Conservation (phyloP, 2,797 vertebrate genomes). For the Darevskia mixta region DNA sequence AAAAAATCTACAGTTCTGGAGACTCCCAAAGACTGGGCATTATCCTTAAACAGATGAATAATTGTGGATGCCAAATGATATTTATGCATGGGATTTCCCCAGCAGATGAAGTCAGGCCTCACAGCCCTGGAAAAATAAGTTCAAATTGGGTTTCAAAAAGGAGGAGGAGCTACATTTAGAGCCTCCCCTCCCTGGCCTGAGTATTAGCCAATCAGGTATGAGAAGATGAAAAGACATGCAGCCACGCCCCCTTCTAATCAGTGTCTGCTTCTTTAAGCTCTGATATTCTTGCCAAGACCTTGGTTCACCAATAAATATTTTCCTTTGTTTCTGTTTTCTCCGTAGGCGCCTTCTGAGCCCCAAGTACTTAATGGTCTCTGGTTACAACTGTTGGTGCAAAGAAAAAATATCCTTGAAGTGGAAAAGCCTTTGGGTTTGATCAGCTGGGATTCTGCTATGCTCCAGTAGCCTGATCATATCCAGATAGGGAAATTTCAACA, state of each 20-base stretch:
- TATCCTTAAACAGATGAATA: not conserved
- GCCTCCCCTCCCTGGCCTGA: not conserved
- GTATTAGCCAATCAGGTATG: not conserved
- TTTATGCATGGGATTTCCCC: not conserved
- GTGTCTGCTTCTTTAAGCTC: not conserved
- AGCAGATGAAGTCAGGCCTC: no score
- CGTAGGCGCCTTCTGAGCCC: conserved; percentile 14
- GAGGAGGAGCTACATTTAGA: not conserved
- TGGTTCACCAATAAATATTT: conserved; percentile 62
- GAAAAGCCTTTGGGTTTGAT: conserved; percentile 34
- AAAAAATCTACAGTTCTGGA: no score
- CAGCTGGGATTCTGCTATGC: conserved; percentile 26
- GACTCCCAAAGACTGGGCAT: no score
- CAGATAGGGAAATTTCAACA: conserved; percentile 13
- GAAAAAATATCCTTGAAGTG: not conserved
- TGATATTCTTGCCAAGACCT: conserved; percentile 21
- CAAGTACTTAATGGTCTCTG: conserved; percentile 43
- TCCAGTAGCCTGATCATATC: not conserved
- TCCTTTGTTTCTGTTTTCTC: not conserved
- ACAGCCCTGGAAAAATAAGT: not conserved
- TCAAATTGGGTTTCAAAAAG: not conserved
- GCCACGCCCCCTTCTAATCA: not conserved
- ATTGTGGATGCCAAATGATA: no score
- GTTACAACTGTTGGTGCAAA: conserved; percentile 49
- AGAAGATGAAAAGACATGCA: not conserved